Evolutionary conservation across 2,113 vertebrate genomes (phyloP).

Genomic region (Rattus norvegicus): DNA sequence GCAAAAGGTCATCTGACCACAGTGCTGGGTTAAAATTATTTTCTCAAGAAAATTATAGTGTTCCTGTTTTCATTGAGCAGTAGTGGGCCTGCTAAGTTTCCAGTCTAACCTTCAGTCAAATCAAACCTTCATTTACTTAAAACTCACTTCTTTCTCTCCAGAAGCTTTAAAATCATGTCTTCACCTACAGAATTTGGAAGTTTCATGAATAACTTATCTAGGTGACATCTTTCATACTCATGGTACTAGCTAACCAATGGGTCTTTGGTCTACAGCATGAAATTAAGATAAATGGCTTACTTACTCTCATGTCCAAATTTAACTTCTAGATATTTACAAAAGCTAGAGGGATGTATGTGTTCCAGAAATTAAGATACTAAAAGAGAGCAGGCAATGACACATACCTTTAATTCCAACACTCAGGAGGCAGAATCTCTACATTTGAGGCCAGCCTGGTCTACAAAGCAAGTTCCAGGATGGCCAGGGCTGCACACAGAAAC

Average conservation of each 20-base stretch:
- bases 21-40: slow-evolving; percentile 24
- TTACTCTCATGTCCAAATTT: not conserved
- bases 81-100: not conserved
- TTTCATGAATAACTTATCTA: not conserved
- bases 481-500: no score
- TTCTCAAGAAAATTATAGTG: slow-evolving; percentile 23
- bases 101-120: not conserved
- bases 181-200: not conserved
- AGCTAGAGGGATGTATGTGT: not conserved
- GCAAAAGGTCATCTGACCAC: not conserved
- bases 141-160: not conserved
- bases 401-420: no score
- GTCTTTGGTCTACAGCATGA: not conserved
- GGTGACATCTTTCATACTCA: not conserved
- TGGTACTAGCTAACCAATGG: not conserved
- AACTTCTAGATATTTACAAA: not conserved
- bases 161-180: not conserved
- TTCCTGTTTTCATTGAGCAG: slow-evolving; percentile 4
- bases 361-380: slow-evolving; percentile 24
- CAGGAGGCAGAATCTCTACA: no score
- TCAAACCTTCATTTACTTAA: slow-evolving; percentile 38
- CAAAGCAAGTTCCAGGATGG: no score
- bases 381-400: not conserved
- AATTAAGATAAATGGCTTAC: not conserved
- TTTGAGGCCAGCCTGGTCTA: no score